Base-by-base conservation (phyloP, 2,888 invertebrate genomes). In the Geotrupes spiniger region DNA sequence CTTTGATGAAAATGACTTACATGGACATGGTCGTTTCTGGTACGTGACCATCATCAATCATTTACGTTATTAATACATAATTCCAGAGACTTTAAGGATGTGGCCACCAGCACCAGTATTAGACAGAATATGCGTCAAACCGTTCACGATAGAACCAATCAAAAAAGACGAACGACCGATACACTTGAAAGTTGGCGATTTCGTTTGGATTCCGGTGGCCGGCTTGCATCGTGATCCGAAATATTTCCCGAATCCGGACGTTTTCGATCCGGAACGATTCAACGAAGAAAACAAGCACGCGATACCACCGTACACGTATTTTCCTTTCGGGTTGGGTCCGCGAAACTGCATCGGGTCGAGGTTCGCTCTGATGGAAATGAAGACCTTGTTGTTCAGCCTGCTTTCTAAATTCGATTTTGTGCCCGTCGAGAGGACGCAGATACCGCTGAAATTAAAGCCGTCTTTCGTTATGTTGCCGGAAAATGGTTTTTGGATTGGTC, bases 21-120 rank as follows among this genome's bases (percentile, higher is more conserved):
- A 63, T 83, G 71, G 82, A 83, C 46, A 80, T 80, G 80, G 79
- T 82, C 1, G 63, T 82, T 0, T 78, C 79, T 59, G 21, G 21
- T 21, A 4, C 3, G 21, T 21, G 3, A n/a, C n/a, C n/a, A n/a
- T n/a, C n/a, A n/a, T 21, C 6, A 3, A 21, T 21, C 21, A 6
- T 21, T 4, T 6, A 21, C 26, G 2, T 33, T 37, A 4, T 21
- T 21, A 4, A 21, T 4, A 21, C 21, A 6, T 21, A 21, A 42
- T 52, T 54, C 6, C 48, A 61, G 65, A 65, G 56, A 54, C 58
- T 8, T 52, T 66, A 14, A 53, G 66, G 11, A 61, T 63, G 48
- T 66, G 66, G 66, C 63, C 68, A 11, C 50, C 59, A 4, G 57
- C 42, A 12, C 11, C 54, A 26, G 45, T 44, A 4, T 40, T 49